A percentile compares a stretch with the other conserved stretches of the same genome.
phyloP scores from a whole-genome alignment of 1,140 invertebrate genomes.

The Calephelis nemesis region DNA sequence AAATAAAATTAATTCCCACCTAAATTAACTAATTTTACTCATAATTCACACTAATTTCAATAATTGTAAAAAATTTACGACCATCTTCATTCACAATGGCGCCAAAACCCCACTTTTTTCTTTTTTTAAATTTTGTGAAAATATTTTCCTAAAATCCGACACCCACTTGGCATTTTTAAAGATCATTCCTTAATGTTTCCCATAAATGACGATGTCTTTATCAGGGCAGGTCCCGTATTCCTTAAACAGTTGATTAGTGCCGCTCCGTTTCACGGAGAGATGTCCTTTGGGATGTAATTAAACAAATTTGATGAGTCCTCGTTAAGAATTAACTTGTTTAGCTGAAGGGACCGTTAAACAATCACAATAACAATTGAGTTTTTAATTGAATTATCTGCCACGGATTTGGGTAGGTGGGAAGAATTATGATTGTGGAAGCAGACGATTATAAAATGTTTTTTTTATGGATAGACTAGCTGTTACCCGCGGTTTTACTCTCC shows the following conservation, averaged over 20 bases:
- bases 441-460: conserved; percentile 11
- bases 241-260: conserved; percentile 61
- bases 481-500: no score
- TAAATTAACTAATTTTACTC: no score
- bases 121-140: no score
- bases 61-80: no score
- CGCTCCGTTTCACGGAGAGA: conserved; percentile 48
- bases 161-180: conserved; percentile 37
- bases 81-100: no score
- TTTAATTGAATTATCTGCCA: conserved; percentile 25
- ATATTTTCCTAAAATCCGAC: neutral
- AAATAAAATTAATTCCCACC: no score
- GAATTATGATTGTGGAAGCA: conserved; percentile 12
- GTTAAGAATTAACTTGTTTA: conserved; percentile 70
- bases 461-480: neutral
- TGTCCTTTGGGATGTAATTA: conserved; percentile 65
- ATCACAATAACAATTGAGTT: conserved; percentile 28
- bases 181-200: neutral
- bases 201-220: conserved; percentile 23
- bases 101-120: no score
- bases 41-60: no score
- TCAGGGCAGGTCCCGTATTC: conserved; percentile 31
- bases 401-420: conserved; percentile 10
- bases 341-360: conserved; percentile 42
- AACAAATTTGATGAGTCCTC: conserved; percentile 65